phyloP scores from a whole-genome alignment of 1,140 invertebrate species.

The Venturia canescens region DNA sequence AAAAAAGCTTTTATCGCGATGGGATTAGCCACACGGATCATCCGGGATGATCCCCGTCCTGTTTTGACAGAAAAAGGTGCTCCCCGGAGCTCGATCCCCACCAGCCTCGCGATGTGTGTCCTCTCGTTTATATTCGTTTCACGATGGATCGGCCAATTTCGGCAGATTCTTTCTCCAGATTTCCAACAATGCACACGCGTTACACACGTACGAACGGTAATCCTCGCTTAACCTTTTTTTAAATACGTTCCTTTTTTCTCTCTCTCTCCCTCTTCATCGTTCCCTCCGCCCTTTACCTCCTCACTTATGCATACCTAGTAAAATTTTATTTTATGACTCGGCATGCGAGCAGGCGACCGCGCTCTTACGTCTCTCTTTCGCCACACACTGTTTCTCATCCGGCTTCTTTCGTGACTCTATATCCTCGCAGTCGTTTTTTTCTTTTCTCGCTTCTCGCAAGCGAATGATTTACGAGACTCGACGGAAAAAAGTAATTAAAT shows the following conservation, averaged over 20 bases:
- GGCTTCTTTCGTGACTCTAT: background rate
- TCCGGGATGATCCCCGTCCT: slow-evolving; percentile 65
- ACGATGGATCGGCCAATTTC: background rate
- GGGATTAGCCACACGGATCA: slow-evolving; percentile 62
- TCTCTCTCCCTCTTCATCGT: slow-evolving; percentile 12
- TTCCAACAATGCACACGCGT: slow-evolving; percentile 56
- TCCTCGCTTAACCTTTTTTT: background rate
- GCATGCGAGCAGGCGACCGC: slow-evolving; percentile 59
- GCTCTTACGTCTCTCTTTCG: slow-evolving; percentile 4
- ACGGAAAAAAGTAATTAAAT: slow-evolving; percentile 75
- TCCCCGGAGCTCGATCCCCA: slow-evolving; percentile 24
- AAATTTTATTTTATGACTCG: slow-evolving; percentile 69
- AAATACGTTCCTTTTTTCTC: background rate
- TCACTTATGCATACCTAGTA: slow-evolving; percentile 25
- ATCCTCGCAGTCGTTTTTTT: background rate
- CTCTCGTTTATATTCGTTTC: slow-evolving; percentile 6
- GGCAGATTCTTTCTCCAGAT: slow-evolving; percentile 30
- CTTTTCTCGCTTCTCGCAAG: slow-evolving; percentile 37
- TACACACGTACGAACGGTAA: slow-evolving; percentile 40
- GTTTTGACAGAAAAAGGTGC: slow-evolving; percentile 66
- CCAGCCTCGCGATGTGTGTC: background rate
- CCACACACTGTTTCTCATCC: background rate
- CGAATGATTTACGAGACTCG: slow-evolving; percentile 72
- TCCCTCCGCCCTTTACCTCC: slow-evolving; percentile 6
- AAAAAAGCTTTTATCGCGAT: slow-evolving; percentile 36